These are phyloP conservation scores for Neofelis nebulosa DNA, from an alignment of 2,113 vertebrate genomes.

Conservation along the genomic window DNA sequence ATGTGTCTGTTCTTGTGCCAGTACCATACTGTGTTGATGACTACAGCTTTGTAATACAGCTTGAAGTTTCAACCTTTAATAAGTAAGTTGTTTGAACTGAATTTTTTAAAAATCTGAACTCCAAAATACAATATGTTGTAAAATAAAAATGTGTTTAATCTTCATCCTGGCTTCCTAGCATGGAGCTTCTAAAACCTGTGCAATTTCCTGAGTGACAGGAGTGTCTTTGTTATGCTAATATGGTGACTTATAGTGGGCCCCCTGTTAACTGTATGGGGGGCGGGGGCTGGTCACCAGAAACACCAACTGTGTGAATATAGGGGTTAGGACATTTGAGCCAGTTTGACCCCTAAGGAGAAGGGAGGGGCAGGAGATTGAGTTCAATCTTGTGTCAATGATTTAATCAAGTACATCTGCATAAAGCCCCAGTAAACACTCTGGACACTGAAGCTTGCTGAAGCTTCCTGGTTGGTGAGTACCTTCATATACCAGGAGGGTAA, in stretches of 20 bases:
- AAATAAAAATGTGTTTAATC: not conserved
- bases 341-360: not conserved
- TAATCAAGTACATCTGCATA: not conserved
- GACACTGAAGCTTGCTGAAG: not conserved
- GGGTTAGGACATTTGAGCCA: not conserved
- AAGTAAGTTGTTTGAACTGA: constrained; percentile 1
- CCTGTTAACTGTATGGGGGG: not conserved
- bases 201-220: not conserved
- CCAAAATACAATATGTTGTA: not conserved
- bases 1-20: no score
- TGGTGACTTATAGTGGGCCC: not conserved
- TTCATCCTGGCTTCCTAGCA: not conserved
- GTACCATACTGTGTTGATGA: no score
- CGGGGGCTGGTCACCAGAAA: not conserved
- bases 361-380: not conserved
- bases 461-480: not conserved
- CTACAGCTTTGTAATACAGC: no score
- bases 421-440: not conserved
- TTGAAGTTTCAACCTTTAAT: not conserved
- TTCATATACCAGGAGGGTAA: not conserved
- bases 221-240: not conserved
- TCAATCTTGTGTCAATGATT: not conserved
- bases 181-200: not conserved
- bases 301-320: not conserved
- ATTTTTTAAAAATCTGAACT: not conserved